Percentiles rank a stretch among this genome's conserved stretches.
Evolutionary conservation across 2,113 vertebrate species (phyloP).

Genomic region (Rhinopomastus cyanomelas): DNA sequence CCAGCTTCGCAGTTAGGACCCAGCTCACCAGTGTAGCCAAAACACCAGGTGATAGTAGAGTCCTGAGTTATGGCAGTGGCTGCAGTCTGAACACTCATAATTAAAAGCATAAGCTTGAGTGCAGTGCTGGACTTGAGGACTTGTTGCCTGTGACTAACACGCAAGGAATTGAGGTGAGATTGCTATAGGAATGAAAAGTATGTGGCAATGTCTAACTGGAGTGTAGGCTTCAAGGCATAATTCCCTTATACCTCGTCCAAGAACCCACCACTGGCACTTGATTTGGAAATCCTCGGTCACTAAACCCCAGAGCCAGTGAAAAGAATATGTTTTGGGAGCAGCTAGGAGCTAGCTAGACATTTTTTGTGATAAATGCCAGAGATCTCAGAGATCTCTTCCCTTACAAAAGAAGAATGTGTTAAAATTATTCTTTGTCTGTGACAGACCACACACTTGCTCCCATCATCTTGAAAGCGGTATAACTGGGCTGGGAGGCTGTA

Average conservation of each 20-base stretch:
- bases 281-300: neutral
- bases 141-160: neutral
- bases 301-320: neutral
- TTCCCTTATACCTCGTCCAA: neutral
- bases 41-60: fast-evolving
- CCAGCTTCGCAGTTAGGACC: neutral
- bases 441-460: neutral
- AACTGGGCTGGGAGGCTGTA: neutral
- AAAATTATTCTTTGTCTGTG: neutral
- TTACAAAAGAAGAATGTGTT: neutral
- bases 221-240: neutral
- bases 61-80: neutral
- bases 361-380: neutral
- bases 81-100: neutral
- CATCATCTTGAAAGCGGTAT: neutral
- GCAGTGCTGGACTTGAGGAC: neutral
- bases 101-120: neutral
- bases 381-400: neutral
- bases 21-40: neutral
- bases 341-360: neutral
- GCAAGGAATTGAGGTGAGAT: neutral
- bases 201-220: neutral
- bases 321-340: neutral
- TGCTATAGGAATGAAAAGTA: neutral
- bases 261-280: neutral